Percentiles rank a stretch among this genome's conserved stretches.
Evolutionary conservation across 2,888 invertebrate genomes (phyloP).

Genomic region (Eilema caniola): DNA sequence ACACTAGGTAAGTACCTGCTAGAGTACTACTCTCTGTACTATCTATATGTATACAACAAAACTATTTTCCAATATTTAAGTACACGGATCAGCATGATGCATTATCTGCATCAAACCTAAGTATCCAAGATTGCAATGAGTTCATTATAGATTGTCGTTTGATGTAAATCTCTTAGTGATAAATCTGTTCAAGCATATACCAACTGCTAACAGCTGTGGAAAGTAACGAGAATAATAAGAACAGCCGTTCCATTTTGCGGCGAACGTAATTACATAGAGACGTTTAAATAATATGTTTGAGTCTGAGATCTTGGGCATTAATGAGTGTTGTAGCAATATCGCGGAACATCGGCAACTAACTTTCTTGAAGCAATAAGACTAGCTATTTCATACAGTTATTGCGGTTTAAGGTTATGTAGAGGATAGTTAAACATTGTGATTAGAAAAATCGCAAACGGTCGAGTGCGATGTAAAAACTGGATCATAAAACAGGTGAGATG

Average conservation of each 20-base stretch:
- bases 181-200: slow-evolving; percentile 48
- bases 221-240: slow-evolving; percentile 47
- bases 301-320: slow-evolving; percentile 63
- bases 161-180: slow-evolving; percentile 29
- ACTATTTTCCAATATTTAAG: neutral
- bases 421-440: slow-evolving; percentile 62
- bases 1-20: neutral
- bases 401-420: slow-evolving; percentile 70
- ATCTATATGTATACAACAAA: neutral
- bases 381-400: slow-evolving; percentile 72
- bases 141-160: slow-evolving; percentile 1
- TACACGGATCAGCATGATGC: neutral
- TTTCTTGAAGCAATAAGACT: slow-evolving; percentile 54
- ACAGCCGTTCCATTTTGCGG: slow-evolving; percentile 50
- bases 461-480: slow-evolving; percentile 64
- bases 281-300: slow-evolving; percentile 51
- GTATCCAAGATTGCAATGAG: neutral
- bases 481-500: slow-evolving; percentile 65
- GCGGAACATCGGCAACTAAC: slow-evolving; percentile 52
- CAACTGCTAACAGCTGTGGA: slow-evolving; percentile 50
- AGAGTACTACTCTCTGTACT: neutral
- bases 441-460: slow-evolving; percentile 71
- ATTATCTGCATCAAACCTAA: neutral
- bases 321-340: slow-evolving; percentile 62
- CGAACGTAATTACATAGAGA: slow-evolving; percentile 54